A percentile compares a stretch with the other conserved stretches of the same genome.
phyloP scores from a whole-genome alignment of 2,888 invertebrate genomes.

The Apomyelois bistriatella region DNA sequence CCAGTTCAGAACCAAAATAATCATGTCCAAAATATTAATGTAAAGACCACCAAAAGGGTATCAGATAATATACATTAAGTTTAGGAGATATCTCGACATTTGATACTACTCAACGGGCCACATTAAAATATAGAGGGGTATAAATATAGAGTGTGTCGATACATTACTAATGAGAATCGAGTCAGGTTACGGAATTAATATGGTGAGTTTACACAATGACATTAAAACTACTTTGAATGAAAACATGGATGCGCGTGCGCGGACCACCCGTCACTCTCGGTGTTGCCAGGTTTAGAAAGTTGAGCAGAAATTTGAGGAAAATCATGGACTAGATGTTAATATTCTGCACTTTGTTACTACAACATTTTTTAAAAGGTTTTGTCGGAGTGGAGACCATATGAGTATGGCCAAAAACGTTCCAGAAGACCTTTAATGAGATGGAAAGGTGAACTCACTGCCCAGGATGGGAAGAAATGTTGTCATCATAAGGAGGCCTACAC shows the following conservation, averaged over 20 bases:
- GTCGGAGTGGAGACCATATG: no score
- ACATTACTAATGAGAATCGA: constrained; percentile 4
- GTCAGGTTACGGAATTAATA: constrained; percentile 1
- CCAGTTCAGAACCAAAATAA: neutral
- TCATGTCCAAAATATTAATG: constrained; percentile 3
- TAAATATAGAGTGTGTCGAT: constrained; percentile 3
- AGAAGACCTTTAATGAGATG: no score
- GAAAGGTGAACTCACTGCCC: no score
- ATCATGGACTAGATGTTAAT: no score
- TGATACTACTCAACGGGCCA: neutral
- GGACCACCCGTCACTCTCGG: constrained; percentile 15
- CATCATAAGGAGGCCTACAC: no score
- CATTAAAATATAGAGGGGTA: constrained; percentile 4
- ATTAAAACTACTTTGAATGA: constrained; percentile 4
- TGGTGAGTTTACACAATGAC: constrained; percentile 1
- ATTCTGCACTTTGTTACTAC: no score
- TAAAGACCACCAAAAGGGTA: constrained; percentile 4
- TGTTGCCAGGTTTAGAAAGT: neutral
- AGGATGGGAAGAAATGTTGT: no score
- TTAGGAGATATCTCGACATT: constrained; percentile 1
- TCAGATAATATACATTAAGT: constrained; percentile 7
- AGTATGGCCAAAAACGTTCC: no score
- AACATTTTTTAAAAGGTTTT: no score
- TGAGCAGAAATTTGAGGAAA: no score
- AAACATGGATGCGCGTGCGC: constrained; percentile 7